Percentiles rank a stretch among this genome's conserved stretches.
Evolutionary conservation across 1,140 invertebrate species (phyloP).

Genomic region (Penaeus japonicus): DNA sequence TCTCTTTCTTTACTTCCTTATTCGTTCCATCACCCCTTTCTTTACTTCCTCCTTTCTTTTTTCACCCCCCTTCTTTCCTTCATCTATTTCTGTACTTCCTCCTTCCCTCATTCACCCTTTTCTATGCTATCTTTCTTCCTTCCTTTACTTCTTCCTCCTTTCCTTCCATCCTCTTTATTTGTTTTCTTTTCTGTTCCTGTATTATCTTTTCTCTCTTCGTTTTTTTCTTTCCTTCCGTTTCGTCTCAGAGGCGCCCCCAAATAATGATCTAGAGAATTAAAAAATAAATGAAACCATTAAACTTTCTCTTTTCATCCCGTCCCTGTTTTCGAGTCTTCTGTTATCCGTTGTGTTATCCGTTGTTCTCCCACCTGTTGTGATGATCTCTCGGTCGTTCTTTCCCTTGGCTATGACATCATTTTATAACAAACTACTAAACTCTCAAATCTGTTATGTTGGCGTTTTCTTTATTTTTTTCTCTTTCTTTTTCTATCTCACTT

Average conservation of each 20-base stretch:
- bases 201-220: not conserved
- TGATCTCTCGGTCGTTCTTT: too few species aligned
- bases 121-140: not conserved
- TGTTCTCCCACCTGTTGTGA: too few species aligned
- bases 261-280: too few species aligned
- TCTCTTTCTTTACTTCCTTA: not conserved
- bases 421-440: too few species aligned
- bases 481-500: too few species aligned
- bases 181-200: not conserved
- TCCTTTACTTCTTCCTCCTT: not conserved
- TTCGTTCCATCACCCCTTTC: not conserved
- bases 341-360: too few species aligned
- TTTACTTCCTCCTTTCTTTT: not conserved
- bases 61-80: not conserved
- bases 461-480: not conserved
- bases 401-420: too few species aligned
- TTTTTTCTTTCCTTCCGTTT: too few species aligned
- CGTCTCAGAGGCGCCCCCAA: too few species aligned
- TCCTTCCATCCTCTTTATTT: not conserved
- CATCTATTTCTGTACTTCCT: not conserved
- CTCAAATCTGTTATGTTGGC: not conserved
- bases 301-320: too few species aligned
- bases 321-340: too few species aligned
- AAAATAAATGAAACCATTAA: too few species aligned
- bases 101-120: not conserved